Evolutionary conservation across 2,888 invertebrate genomes (phyloP).

Genomic region (Incurvaria masculella): DNA sequence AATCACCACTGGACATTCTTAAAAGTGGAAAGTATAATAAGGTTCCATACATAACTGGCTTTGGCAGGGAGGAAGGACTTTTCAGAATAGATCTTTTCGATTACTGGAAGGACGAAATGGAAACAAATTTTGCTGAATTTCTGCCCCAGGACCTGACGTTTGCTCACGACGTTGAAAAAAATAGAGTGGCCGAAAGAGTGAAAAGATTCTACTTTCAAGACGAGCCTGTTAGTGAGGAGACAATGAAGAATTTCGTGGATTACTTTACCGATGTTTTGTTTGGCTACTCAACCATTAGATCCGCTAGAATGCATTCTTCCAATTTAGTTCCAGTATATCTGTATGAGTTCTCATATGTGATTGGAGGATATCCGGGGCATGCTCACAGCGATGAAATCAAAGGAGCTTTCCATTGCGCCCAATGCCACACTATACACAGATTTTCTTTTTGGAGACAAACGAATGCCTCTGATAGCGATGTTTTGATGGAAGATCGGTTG

Average conservation of each 20-base stretch:
- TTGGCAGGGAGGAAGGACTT: slow-evolving; percentile 1
- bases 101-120: slow-evolving; percentile 2
- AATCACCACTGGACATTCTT: neutral
- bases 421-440: slow-evolving; percentile 1
- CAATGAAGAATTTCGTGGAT: neutral
- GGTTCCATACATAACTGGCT: slow-evolving; percentile 2
- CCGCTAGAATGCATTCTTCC: neutral
- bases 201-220: slow-evolving; percentile 2
- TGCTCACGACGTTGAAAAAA: neutral
- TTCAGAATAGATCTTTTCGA: slow-evolving; percentile 3
- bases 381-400: slow-evolving; percentile 2
- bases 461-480: neutral
- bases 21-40: neutral
- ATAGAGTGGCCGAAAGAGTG: neutral
- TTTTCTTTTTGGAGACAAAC: slow-evolving; percentile 1
- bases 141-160: slow-evolving; percentile 3
- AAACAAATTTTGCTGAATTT: slow-evolving; percentile 1
- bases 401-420: slow-evolving; percentile 1
- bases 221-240: neutral
- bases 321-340: slow-evolving; percentile 2
- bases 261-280: slow-evolving; percentile 1
- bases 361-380: neutral
- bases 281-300: slow-evolving; percentile 3
- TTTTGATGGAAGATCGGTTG: neutral
- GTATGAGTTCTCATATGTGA: slow-evolving; percentile 4